Base-by-base conservation (phyloP, 2,888 invertebrate genomes). In the Rhimphoctona megacephalus region DNA sequence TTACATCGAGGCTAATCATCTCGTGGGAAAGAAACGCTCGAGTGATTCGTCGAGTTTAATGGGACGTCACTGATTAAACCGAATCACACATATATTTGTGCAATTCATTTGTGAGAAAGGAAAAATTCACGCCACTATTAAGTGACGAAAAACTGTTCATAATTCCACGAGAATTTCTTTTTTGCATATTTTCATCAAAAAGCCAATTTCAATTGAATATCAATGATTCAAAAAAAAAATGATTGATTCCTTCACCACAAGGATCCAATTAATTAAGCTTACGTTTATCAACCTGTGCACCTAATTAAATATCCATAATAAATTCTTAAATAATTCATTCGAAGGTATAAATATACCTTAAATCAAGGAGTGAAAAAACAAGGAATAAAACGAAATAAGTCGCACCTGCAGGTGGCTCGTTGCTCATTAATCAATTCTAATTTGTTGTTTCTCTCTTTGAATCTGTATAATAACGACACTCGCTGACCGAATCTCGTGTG, bases 1-100 rank as follows among this genome's bases (percentile, higher is more conserved):
- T 78, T 73, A 54, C 54, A 79, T 81, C 70, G 81, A 84, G 84
- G 79, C 84, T 84, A 84, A 86, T 81, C 86, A 82, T 84, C 79
- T 79, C 84, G 86, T 86, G 86, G 86, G 86, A 86, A 86, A 86
- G 79, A 67, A 79, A 81, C 86, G 86, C 86, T 76, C 66, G 81
- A 79, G 69, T 76, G 86, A 84, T 11, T 81, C 66, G 49, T 52
- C 61, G 61, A 64, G 79, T 84, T 81, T 78, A 81, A 70, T 81
- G 81, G 81, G 74, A 86, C 77, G 77, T 25, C 74, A 76, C 81
- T 76, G 84, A 86, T 84, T 66, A 74, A 70, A 52, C 9, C 64
- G 19, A 66, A 66, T 69, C 22, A 43, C 52, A 39, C 52, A 22
- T 61, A 69, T 39, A 30, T 64, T 70, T 73, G 33, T n/a, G 14